Evolutionary conservation across 2,888 invertebrate species (phyloP), one percentile per base, ranked within the genome.

Genomic region (Hyppa rectilinea): DNA sequence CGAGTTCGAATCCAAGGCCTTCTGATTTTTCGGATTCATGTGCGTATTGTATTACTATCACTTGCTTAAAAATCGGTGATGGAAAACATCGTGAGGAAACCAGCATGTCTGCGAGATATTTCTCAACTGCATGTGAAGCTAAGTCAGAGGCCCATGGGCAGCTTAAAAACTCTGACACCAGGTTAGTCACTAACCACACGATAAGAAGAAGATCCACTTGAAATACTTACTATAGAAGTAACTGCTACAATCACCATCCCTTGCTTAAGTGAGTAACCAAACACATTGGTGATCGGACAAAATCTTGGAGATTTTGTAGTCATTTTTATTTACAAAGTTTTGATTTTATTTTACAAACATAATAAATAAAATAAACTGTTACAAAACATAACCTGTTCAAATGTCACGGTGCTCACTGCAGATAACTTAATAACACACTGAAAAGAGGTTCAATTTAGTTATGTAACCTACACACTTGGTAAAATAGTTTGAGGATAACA

Each of bases 201-300:
- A n/a, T n/a, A n/a, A n/a, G n/a, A n/a, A n/a, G n/a, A n/a, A n/a
- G n/a, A n/a, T n/a, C 6, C 49, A 40, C 3, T 56, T n/a, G 1
- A 10, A 74, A 29, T 23, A 83, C 86, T 85, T 79, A 91, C 92
- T 63, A 89, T 73, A n/a, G 89, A 77, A 65, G 72, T 29, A 20
- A 85, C 43, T 4, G 84, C 87, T 36, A 90, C 85, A 71, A 86
- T 79, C 12, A 82, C 40, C 7, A 89, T 84, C 4, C 89, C 87
- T 12, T 85, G 67, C 26, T 71, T 66, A 0, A 87, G 67, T 6
- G 68, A 63, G 31, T 72, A 77, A 12, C 85, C 85, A 34, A 61
- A 85, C 10, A 83, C 64, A 14, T 75, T 63, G 4, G 58, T 58
- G 0, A 84, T 31, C n/a, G 70, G 17, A 26, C 74, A 85, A 34